Percentiles rank a stretch among this genome's conserved stretches.
phyloP scores from a whole-genome alignment of 1,140 invertebrate genomes.

The Heliconius melpomene region DNA sequence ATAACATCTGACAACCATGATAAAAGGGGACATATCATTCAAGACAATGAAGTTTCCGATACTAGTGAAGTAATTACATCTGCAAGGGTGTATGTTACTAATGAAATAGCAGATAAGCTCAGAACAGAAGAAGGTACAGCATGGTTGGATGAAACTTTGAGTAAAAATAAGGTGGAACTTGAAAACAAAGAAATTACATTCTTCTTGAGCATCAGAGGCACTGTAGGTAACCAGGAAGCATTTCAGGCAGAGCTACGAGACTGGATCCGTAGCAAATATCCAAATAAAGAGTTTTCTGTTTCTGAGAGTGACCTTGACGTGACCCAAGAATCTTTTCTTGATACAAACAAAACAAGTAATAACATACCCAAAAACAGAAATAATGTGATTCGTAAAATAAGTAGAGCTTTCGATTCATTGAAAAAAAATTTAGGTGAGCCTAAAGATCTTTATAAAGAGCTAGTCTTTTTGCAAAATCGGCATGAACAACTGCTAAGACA shows the following conservation, averaged over 20 bases:
- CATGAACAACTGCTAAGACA: constrained; percentile 69
- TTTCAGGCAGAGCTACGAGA: constrained; percentile 73
- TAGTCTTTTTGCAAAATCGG: constrained; percentile 67
- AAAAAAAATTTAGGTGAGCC: constrained; percentile 69
- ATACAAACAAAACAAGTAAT: constrained; percentile 51
- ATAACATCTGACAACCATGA: constrained; percentile 58
- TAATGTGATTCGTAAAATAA: constrained; percentile 57
- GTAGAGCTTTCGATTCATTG: constrained; percentile 61
- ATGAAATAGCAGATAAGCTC: constrained; percentile 72
- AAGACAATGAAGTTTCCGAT: constrained; percentile 73
- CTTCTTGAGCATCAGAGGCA: constrained; percentile 77
- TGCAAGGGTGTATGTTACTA: constrained; percentile 75
- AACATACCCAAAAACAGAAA: constrained; percentile 68
- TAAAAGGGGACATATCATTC: constrained; percentile 68
- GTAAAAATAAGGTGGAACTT: constrained; percentile 70
- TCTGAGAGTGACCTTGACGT: constrained; percentile 53
- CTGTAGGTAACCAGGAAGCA: constrained; percentile 74
- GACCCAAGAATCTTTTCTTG: constrained; percentile 39
- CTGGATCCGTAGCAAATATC: constrained; percentile 56
- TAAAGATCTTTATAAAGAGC: constrained; percentile 60
- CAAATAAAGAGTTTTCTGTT: constrained; percentile 38
- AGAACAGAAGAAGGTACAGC: constrained; percentile 68
- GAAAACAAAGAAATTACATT: constrained; percentile 62
- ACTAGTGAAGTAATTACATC: constrained; percentile 67
- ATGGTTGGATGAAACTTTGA: constrained; percentile 65